Evolutionary conservation across 2,797 vertebrate genomes (phyloP).

Genomic region (Carduelis carduelis): DNA sequence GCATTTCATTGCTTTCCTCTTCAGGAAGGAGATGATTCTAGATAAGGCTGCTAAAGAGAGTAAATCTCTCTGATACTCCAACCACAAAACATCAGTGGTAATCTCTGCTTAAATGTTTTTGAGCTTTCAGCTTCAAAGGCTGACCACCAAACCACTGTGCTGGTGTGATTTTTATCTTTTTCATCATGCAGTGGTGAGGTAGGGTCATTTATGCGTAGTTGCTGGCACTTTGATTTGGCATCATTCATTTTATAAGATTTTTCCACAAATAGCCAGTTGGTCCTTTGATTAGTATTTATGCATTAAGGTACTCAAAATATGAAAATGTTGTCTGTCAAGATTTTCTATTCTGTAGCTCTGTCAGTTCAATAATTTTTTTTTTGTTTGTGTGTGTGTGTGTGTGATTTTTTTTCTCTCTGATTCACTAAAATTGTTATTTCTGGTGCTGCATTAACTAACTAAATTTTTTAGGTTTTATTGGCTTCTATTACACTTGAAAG

Average conservation of each 20-base stretch:
- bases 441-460: neutral
- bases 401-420: neutral
- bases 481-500: neutral
- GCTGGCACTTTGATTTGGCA: neutral
- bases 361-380: neutral
- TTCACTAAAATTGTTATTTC: neutral
- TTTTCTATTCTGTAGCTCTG: neutral
- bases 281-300: neutral
- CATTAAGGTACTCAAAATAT: neutral
- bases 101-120: neutral
- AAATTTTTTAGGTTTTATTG: neutral
- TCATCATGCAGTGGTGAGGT: neutral
- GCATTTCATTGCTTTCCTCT: neutral
- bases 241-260: neutral
- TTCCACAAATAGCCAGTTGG: neutral
- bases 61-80: neutral
- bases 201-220: neutral
- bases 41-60: neutral
- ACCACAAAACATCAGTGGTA: neutral
- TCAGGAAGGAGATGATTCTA: neutral
- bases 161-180: neutral
- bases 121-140: neutral
- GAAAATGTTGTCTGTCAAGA: neutral
- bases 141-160: neutral
- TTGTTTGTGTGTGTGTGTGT: too few species aligned